Evolutionary conservation across 2,888 invertebrate species (phyloP).

Genomic region (Tricholauxania praeusta): DNA sequence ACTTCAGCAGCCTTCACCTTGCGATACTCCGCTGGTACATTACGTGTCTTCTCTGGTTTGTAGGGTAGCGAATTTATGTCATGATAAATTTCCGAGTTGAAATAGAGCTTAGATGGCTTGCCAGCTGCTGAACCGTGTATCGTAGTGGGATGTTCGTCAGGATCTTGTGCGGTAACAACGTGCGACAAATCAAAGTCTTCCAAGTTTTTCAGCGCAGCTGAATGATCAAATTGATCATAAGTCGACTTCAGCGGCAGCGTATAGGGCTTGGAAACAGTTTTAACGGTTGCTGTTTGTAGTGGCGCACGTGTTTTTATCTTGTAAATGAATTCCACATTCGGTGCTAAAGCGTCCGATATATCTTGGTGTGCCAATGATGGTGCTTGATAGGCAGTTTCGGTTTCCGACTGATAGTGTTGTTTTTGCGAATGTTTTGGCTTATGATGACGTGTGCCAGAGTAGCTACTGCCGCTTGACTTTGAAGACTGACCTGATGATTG

Average conservation of each 20-base stretch:
- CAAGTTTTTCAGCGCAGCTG: conserved; percentile 62
- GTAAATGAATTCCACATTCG: conserved; percentile 66
- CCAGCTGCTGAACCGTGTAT: conserved; percentile 17
- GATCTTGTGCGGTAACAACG: conserved; percentile 56
- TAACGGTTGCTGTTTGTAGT: conserved; percentile 63
- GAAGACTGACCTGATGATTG: background rate
- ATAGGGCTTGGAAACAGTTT: conserved; percentile 62
- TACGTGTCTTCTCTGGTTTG: conserved; percentile 57
- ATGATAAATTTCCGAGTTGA: conserved; percentile 66
- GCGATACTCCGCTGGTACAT: conserved; percentile 49
- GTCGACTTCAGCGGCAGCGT: conserved; percentile 54
- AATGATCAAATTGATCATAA: conserved; percentile 64
- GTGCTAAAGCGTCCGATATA: conserved; percentile 56
- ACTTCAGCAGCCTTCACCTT: conserved; percentile 50
- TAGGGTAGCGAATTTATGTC: conserved; percentile 66
- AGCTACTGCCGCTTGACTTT: conserved; percentile 17
- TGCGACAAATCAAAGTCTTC: conserved; percentile 65
- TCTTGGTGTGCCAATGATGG: conserved; percentile 49
- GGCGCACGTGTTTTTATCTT: conserved; percentile 65
- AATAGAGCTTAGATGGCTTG: conserved; percentile 62
- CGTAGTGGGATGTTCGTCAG: conserved; percentile 46
- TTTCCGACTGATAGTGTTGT: conserved; percentile 54
- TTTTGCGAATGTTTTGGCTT: conserved; percentile 24
- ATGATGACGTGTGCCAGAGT: conserved; percentile 40
- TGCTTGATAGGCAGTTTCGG: conserved; percentile 57